Evolutionary conservation across 2,888 invertebrate genomes (phyloP).

Genomic region (Oligia latruncula): DNA sequence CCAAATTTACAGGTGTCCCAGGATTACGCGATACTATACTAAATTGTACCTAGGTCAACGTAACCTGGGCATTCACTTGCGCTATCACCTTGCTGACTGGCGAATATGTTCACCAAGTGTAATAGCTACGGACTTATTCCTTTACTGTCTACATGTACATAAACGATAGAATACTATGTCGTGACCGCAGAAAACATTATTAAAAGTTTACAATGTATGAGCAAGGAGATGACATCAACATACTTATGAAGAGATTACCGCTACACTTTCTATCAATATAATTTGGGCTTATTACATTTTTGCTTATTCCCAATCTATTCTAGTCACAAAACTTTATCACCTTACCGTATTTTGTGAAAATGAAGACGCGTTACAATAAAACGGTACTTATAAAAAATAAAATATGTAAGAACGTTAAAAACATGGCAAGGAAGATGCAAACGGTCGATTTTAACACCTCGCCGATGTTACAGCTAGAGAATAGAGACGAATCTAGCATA

Average conservation of each 20-base stretch:
- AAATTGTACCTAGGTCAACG: neutral
- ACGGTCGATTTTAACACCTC: neutral
- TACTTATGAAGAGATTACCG: conserved; percentile 7
- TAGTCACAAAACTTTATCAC: conserved; percentile 36
- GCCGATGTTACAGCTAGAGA: neutral
- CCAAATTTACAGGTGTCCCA: neutral
- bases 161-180: neutral
- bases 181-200: neutral
- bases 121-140: neutral
- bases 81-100: neutral
- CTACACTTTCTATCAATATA: conserved; percentile 27
- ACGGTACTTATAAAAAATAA: conserved; percentile 24
- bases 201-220: neutral
- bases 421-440: conserved; percentile 22
- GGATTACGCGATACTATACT: neutral
- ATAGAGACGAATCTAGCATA: neutral
- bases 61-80: neutral
- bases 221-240: conserved; percentile 1
- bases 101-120: neutral
- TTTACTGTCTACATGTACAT: neutral
- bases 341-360: conserved; percentile 29
- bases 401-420: conserved; percentile 33
- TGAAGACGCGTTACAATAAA: conserved; percentile 15
- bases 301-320: conserved; percentile 39
- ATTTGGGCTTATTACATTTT: conserved; percentile 32